Evolutionary conservation across 2,113 vertebrate genomes (phyloP).

Genomic region (Heptranchias perlo): DNA sequence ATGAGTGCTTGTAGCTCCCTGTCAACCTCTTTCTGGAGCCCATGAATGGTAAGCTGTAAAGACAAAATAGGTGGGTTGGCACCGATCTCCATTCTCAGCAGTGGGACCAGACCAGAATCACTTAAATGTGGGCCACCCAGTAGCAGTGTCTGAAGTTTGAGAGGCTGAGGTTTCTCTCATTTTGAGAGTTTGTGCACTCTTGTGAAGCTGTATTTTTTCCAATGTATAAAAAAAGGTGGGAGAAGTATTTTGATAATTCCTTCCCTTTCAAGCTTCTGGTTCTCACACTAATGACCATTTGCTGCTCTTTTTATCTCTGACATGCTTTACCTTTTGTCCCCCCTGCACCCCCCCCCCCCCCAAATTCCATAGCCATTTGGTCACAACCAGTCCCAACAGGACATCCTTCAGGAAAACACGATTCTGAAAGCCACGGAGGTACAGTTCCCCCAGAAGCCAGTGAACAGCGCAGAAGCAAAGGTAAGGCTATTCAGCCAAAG

Average conservation of each 20-base stretch:
- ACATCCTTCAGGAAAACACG: constrained; percentile 98
- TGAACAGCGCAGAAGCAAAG: constrained; percentile 97
- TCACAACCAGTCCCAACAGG: constrained; percentile 98
- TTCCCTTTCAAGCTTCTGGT: background rate
- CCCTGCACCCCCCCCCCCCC: too few relatives aligned
- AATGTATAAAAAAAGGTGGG: background rate
- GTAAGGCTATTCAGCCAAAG: constrained; percentile 51
- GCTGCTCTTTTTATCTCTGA: constrained; percentile 24
- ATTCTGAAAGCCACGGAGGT: constrained; percentile 98
- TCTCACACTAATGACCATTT: background rate
- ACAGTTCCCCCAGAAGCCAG: constrained; percentile 96
- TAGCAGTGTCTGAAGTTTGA: background rate
- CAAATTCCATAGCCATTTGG: constrained; percentile 82
- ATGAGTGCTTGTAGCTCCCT: background rate
- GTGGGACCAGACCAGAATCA: background rate
- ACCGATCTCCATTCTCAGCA: background rate
- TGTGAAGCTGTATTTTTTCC: background rate
- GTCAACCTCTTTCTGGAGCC: background rate
- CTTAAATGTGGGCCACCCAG: background rate
- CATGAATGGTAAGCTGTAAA: background rate
- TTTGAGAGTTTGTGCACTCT: background rate
- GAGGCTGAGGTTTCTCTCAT: background rate
- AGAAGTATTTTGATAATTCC: background rate
- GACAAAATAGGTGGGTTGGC: background rate
- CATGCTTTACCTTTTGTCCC: background rate